phyloP scores from a whole-genome alignment of 2,113 vertebrate genomes.

The Tenrec ecaudatus region DNA sequence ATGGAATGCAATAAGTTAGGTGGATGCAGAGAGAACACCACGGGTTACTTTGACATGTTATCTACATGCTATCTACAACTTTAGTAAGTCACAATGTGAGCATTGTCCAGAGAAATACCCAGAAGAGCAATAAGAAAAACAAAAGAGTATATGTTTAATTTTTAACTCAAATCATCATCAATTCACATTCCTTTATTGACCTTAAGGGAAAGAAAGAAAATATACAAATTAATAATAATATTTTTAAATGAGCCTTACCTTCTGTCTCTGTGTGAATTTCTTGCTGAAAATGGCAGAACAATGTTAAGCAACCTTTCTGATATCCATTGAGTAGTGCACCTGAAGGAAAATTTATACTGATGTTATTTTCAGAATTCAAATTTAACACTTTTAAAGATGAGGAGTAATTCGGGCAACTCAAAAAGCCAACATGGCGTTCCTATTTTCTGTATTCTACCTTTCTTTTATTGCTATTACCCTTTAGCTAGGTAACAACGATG shows the following conservation, averaged over 20 bases:
- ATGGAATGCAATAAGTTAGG: not conserved
- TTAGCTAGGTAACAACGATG: constrained; percentile 36
- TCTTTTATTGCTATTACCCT: not conserved
- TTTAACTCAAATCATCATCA: not conserved
- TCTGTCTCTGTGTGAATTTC: not conserved
- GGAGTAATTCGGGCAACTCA: not conserved
- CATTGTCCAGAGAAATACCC: not conserved
- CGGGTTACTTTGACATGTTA: not conserved
- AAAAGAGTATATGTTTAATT: not conserved
- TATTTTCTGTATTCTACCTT: not conserved
- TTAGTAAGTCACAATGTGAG: not conserved
- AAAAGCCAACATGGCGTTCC: not conserved
- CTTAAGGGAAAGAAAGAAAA: constrained; percentile 6
- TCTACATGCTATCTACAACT: not conserved
- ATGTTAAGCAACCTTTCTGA: not conserved
- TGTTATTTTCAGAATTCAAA: constrained; percentile 31
- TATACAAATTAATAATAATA: not conserved
- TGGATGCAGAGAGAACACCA: not conserved
- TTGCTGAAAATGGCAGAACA: not conserved
- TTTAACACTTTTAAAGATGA: not conserved
- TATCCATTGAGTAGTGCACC: not conserved
- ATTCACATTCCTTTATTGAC: not conserved
- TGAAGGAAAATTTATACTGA: constrained; percentile 1
- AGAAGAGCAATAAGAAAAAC: not conserved
- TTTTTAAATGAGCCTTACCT: not conserved